phyloP scores from a whole-genome alignment of 2,888 invertebrate species.

The Agrochola lychnidis region DNA sequence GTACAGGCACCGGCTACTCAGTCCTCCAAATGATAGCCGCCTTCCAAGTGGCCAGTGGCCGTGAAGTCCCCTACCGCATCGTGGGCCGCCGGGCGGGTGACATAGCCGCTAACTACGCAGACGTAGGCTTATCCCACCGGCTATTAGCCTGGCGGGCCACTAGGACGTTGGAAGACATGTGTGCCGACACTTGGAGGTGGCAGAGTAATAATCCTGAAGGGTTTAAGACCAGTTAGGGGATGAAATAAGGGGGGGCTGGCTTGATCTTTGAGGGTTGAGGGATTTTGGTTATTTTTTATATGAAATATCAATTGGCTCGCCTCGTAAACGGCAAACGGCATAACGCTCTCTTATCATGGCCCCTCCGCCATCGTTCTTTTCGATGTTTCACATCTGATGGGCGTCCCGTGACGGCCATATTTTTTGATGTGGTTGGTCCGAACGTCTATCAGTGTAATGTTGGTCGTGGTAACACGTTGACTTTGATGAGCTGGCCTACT shows the following conservation, averaged over 20 bases:
- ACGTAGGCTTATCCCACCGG: slow-evolving; percentile 93
- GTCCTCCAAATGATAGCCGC: slow-evolving; percentile 96
- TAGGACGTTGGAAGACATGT: slow-evolving; percentile 95
- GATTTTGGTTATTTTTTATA: neutral
- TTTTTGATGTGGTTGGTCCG: neutral
- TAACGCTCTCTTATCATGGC: too few species aligned
- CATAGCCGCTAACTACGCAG: slow-evolving; percentile 96
- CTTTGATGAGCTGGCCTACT: neutral
- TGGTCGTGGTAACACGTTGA: neutral
- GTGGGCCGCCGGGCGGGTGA: slow-evolving; percentile 95
- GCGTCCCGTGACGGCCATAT: too few species aligned
- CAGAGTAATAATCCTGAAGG: slow-evolving; percentile 96
- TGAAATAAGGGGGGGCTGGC: neutral
- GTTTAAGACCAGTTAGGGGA: slow-evolving; percentile 77
- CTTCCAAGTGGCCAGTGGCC: slow-evolving; percentile 94
- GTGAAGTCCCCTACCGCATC: slow-evolving; percentile 93
- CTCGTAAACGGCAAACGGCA: too few species aligned
- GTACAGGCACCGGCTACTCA: slow-evolving; percentile 95
- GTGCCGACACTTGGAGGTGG: slow-evolving; percentile 97
- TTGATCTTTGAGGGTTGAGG: neutral
- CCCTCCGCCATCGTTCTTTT: too few species aligned
- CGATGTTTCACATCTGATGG: too few species aligned
- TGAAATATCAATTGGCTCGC: too few species aligned
- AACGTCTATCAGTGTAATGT: neutral
- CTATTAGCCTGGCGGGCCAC: slow-evolving; percentile 96